Percentiles rank a stretch among this genome's conserved stretches.
phyloP scores from a whole-genome alignment of 2,888 invertebrate genomes.

The Drosophila conformis region DNA sequence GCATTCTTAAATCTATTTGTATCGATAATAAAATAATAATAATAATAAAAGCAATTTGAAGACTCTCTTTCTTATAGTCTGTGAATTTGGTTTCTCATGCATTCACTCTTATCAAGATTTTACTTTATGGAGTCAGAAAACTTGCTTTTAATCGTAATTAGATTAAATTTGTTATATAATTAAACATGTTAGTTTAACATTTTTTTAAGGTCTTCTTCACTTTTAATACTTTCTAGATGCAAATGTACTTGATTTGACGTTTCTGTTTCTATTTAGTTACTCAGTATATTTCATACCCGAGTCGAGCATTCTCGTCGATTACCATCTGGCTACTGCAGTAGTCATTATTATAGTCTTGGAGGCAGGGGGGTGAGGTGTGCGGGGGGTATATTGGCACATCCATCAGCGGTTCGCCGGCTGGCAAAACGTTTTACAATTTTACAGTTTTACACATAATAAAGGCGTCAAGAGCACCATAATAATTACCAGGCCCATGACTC shows the following conservation, averaged over 20 bases:
- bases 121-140: background rate
- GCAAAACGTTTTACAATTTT: constrained; percentile 62
- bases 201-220: background rate
- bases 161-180: background rate
- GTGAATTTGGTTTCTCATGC: background rate
- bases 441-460: constrained; percentile 70
- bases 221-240: background rate
- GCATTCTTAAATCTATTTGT: background rate
- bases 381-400: constrained; percentile 57
- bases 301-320: background rate
- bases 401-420: constrained; percentile 65
- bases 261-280: background rate
- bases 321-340: background rate
- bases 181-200: background rate
- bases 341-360: background rate
- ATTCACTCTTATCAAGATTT: background rate
- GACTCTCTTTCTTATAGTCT: background rate
- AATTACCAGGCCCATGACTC: constrained; percentile 65
- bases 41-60: background rate
- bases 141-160: background rate
- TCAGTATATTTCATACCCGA: background rate
- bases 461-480: constrained; percentile 79
- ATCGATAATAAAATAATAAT: background rate
- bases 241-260: background rate
- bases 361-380: background rate